Evolutionary conservation across 2,797 vertebrate genomes (phyloP), one percentile per base, ranked within the genome.

Genomic region (Betta splendens): DNA sequence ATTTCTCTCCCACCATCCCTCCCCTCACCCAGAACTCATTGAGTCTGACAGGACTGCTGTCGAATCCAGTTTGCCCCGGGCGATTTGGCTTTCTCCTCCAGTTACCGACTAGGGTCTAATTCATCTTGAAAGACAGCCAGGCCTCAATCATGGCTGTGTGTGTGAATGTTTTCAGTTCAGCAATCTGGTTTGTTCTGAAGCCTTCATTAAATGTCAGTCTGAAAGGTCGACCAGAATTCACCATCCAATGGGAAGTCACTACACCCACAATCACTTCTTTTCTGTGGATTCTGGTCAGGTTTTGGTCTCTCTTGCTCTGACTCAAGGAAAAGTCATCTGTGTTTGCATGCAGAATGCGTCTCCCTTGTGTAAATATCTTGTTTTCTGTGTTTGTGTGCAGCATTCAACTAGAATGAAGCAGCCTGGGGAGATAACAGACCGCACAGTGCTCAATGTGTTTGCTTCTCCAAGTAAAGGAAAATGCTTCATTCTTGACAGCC

Each of bases 391-490:
- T 37, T 76, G 3, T 69, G 52, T 71, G 54, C 72, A 97, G 95
- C 26, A 70, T 42, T 70, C 79, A 5, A 11, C 50, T 1, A 79
- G 78, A 54, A 39, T 89, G 7, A 89, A 70, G 70, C 93, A 90
- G 61, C 97, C 93, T 0, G 96, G 97, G 49, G 79, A 92, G 60
- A 73, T 91, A 79, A 92, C 94, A 31, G 67, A 86, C 51, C 89
- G 81, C 57, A 92, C 92, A 0, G 85, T 98, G 50, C 94, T 98
- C 72, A 98, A 97, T 8, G 85, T 95, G 37, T 81, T 93, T 48
- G 83, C 86, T 42, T 91, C 89, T 8, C 32, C 40, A 7, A 89
- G 70, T 57, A 89, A 84, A 37, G 89, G 71, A 55, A 38, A 78
- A 25, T 87, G 80, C 50, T 94, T 88, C 81, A 72, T 97, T 7